Base-by-base conservation (phyloP, 2,888 invertebrate species). In the Aphidius colemani region DNA sequence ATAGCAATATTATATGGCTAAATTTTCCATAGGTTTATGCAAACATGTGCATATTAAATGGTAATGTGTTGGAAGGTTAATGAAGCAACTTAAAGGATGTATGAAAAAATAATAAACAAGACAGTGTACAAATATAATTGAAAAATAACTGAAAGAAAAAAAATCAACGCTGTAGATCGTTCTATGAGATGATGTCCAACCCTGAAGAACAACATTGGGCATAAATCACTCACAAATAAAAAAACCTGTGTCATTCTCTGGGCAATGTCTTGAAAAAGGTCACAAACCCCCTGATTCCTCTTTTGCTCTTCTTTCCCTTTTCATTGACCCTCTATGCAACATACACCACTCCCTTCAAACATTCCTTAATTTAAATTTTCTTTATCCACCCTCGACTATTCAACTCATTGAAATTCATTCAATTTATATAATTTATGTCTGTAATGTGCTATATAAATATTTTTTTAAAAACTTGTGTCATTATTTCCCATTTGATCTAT, bases 321-420 rank as follows among this genome's bases (percentile, higher is more conserved):
- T 30, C 30, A 30, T 30, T 30, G 30, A 30, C 30, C 30, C 30
- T n/a, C 30, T 30, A 1, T 30, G 5, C 5, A 30, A 30, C 30
- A 30, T 30, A 30, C 30, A 30, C 30, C 30, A 64, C 73, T 74
- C 71, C 74, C 74, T 73, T 70, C 71, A 71, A n/a, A 72, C 74
- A 78, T 78, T 78, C 78, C 76, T 77, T 75, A 75, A 77, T 76
- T 77, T 75, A 73, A 76, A 74, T 78, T 72, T 73, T 72, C 73
- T 71, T 72, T 73, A 64, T 70, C 72, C 67, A 64, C 67, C 70
- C 71, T 67, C 71, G 66, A 66, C 66, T 68, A 66, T 64, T 66
- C 62, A 64, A 50, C 18, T 59, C 50, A 62, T 59, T 46, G 30
- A 46, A 30, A 41, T 67, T 63, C 30, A 56, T 30, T 30, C 30